Evolutionary conservation across 2,797 vertebrate genomes (phyloP).

Genomic region (Galagoides demidoff): DNA sequence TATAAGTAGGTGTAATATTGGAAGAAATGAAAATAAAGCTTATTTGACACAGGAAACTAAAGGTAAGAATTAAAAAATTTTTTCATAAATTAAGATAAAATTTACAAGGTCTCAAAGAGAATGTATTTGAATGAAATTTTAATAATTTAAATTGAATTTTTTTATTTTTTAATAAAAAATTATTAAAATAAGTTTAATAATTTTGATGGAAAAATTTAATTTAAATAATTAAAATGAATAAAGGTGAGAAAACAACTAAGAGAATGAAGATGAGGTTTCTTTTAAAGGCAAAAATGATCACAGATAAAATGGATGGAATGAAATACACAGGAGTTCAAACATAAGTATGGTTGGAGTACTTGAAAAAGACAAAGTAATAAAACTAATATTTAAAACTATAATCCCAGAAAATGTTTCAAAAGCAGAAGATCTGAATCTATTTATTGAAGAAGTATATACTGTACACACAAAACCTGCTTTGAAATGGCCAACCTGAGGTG

Average conservation of each 20-base stretch:
- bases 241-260: not conserved
- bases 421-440: not conserved
- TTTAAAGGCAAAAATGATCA: not conserved
- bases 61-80: not conserved
- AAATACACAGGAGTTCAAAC: not conserved
- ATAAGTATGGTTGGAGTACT: not conserved
- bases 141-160: not conserved
- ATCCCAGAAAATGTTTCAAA: not conserved
- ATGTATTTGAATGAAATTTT: not conserved
- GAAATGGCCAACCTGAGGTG: not conserved
- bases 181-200: no score
- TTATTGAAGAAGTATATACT: not conserved
- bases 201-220: no score
- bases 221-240: not conserved
- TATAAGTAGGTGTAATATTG: not conserved
- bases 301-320: not conserved
- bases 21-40: not conserved
- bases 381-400: not conserved
- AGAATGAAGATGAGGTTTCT: not conserved
- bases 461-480: not conserved
- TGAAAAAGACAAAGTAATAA: not conserved
- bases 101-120: not conserved
- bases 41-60: not conserved
- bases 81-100: constrained; percentile 23
- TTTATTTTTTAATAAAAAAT: no score